Evolutionary conservation across 2,113 vertebrate genomes (phyloP).

Genomic region (Hemiscyllium ocellatum): DNA sequence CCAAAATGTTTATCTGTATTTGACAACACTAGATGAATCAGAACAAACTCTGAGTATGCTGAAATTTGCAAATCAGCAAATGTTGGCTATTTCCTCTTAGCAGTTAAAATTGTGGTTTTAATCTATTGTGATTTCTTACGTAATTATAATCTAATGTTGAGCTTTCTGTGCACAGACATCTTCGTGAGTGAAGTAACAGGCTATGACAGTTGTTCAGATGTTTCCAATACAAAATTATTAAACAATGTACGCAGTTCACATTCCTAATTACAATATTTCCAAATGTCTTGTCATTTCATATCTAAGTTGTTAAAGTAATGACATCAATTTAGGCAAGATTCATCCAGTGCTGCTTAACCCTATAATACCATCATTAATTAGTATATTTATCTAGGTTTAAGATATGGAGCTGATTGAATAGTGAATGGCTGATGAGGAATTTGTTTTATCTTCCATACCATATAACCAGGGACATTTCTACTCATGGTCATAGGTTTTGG

Average conservation of each 20-base stretch:
- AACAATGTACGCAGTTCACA: constrained; percentile 30
- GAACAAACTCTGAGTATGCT: neutral
- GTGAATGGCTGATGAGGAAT: neutral
- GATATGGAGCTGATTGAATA: neutral
- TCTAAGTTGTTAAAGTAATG: constrained; percentile 22
- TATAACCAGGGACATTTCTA: neutral
- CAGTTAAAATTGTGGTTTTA: constrained; percentile 14
- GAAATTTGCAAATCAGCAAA: constrained; percentile 29
- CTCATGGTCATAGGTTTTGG: neutral
- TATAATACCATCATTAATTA: neutral
- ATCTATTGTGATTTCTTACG: constrained; percentile 20
- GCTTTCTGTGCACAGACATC: constrained; percentile 23
- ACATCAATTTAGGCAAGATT: constrained; percentile 12
- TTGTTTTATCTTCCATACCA: neutral
- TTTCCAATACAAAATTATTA: constrained; percentile 34
- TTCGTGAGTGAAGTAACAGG: neutral
- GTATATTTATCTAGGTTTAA: neutral
- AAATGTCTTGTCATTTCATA: constrained; percentile 34
- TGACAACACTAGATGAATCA: neutral
- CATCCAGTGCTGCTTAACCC: neutral
- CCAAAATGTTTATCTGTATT: constrained; percentile 1
- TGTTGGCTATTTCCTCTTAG: constrained; percentile 24
- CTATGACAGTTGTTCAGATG: constrained; percentile 34
- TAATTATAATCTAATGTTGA: constrained; percentile 33
- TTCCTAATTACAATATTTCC: constrained; percentile 38